Percentiles rank a stretch among this genome's conserved stretches.
Conservation (phyloP, 2,797 vertebrate genomes). For the Nyctibius grandis region DNA sequence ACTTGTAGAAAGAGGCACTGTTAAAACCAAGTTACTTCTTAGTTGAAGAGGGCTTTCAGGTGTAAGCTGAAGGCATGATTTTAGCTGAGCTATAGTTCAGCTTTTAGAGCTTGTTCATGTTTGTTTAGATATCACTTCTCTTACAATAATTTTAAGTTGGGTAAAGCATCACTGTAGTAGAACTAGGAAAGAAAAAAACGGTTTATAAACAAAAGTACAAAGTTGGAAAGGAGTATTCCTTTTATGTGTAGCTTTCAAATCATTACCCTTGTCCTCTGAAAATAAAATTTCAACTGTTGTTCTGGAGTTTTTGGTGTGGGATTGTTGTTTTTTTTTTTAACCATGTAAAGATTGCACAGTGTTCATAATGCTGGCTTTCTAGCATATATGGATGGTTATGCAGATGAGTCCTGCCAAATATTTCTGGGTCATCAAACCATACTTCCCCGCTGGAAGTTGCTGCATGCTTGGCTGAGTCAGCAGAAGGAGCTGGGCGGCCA, state of each 20-base stretch:
- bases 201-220: background rate
- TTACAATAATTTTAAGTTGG: background rate
- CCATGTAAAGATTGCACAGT: background rate
- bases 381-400: background rate
- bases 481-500: background rate
- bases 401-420: background rate
- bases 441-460: background rate
- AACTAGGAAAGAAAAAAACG: background rate
- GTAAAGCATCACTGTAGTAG: background rate
- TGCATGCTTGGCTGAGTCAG: background rate
- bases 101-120: background rate
- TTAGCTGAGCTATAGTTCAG: background rate
- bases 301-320: background rate
- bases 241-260: background rate
- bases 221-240: background rate
- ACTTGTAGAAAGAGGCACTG: background rate
- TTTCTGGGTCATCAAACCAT: background rate
- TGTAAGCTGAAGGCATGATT: background rate
- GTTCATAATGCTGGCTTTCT: background rate
- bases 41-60: background rate
- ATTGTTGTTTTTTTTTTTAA: background rate
- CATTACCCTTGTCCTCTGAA: background rate
- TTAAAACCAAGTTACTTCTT: background rate
- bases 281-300: background rate
- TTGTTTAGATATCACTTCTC: background rate